Evolutionary conservation across 53 echinoderm and acorn worm genomes (phyloP).

Genomic region (Luidia sarsii): DNA sequence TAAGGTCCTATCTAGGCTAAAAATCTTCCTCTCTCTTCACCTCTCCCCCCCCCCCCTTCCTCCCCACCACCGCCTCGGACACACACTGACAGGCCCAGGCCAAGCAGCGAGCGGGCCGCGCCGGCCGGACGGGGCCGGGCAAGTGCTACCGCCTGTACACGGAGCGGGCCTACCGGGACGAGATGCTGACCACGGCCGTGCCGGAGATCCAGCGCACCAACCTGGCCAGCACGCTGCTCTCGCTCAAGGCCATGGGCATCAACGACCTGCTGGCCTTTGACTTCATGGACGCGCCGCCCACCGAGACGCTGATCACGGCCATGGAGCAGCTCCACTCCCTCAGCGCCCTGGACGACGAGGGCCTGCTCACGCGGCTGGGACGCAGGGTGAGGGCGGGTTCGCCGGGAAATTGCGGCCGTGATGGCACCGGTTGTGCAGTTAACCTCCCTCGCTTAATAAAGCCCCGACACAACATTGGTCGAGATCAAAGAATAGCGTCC

Average conservation of each 20-base stretch:
- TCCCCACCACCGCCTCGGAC: background rate
- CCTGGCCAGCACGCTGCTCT: constrained; percentile 86
- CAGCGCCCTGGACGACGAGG: constrained; percentile 97
- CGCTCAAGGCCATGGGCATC: constrained; percentile 98
- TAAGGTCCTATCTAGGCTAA: too few species aligned
- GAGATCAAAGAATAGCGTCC: too few species aligned
- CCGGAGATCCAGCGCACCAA: constrained; percentile 99
- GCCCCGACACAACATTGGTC: too few species aligned
- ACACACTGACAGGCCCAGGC: constrained; percentile 76
- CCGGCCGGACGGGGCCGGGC: constrained; percentile 85
- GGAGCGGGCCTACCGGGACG: constrained; percentile 93
- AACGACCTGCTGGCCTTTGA: constrained; percentile 97
- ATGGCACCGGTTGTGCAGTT: too few species aligned
- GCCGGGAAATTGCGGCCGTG: too few species aligned
- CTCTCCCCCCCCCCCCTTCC: background rate
- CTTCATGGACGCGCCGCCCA: constrained; percentile 99
- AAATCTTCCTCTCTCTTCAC: background rate
- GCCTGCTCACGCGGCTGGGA: constrained; percentile 93
- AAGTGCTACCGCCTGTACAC: constrained; percentile 92
- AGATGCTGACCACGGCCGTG: constrained; percentile 98
- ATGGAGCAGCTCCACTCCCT: constrained; percentile 99
- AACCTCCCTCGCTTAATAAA: too few species aligned
- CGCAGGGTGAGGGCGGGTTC: too few species aligned
- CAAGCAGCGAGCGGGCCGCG: constrained; percentile 91
- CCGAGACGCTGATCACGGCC: constrained; percentile 96